Conservation (phyloP, 1,140 invertebrate species). For the Atta colombica region DNA sequence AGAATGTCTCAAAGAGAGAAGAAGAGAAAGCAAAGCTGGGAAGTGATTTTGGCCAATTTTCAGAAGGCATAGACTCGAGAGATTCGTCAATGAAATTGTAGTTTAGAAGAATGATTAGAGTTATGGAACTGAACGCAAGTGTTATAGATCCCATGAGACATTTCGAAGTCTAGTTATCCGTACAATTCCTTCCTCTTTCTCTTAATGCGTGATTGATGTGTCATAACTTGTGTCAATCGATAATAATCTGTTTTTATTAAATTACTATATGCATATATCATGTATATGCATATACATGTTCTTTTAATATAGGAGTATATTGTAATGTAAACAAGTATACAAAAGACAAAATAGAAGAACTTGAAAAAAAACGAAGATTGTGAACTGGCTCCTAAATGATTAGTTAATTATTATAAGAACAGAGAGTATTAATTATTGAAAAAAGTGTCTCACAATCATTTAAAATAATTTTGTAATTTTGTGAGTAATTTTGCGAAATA, state of each 20-base stretch:
- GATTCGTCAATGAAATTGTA: constrained; percentile 49
- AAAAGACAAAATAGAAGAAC: not conserved
- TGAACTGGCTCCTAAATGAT: not conserved
- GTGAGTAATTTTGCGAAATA: not conserved
- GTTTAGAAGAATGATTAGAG: constrained; percentile 51
- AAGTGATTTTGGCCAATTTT: constrained; percentile 54
- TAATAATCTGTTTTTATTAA: constrained; percentile 41
- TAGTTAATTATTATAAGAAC: not conserved
- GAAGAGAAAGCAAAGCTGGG: not conserved
- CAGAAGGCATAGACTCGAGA: constrained; percentile 55
- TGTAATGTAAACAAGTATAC: not conserved
- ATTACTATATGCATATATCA: not conserved
- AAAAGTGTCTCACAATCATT: not conserved
- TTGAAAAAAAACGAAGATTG: not conserved
- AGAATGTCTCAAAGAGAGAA: constrained; percentile 2
- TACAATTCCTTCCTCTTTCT: constrained; percentile 36
- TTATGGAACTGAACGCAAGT: constrained; percentile 49
- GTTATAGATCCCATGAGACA: constrained; percentile 65
- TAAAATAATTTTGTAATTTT: not conserved
- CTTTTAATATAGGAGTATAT: not conserved
- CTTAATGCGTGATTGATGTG: constrained; percentile 16
- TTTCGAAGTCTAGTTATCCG: constrained; percentile 57
- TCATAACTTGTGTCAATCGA: constrained; percentile 34
- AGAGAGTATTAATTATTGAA: not conserved
- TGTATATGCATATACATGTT: too few species aligned